Percentiles rank a stretch among this genome's conserved stretches.
Conservation (phyloP, 2,888 invertebrate species). For the Platycheirus albimanus region DNA sequence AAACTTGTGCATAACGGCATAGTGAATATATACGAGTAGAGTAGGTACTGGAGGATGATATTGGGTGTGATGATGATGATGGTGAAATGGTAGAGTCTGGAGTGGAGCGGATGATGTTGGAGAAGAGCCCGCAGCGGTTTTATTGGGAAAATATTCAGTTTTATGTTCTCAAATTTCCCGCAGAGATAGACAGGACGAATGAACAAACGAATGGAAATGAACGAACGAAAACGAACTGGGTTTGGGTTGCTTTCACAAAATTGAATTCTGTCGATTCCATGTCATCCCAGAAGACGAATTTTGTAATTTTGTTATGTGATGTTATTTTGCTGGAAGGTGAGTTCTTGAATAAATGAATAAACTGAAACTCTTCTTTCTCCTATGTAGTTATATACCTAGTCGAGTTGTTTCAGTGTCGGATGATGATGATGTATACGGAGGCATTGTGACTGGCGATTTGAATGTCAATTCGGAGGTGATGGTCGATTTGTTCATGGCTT, state of each 20-base stretch:
- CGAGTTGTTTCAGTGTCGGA: conserved; percentile 26
- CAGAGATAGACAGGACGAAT: conserved; percentile 24
- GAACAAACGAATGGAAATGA: too few species aligned
- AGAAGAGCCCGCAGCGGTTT: conserved; percentile 17
- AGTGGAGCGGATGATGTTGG: not conserved
- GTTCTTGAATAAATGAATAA: conserved; percentile 72
- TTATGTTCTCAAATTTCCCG: conserved; percentile 57
- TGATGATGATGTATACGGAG: not conserved
- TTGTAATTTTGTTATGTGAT: conserved; percentile 71
- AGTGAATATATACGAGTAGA: not conserved
- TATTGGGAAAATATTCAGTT: conserved; percentile 66
- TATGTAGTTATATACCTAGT: conserved; percentile 4
- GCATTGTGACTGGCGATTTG: conserved; percentile 9
- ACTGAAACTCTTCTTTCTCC: too few species aligned
- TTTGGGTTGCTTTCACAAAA: conserved; percentile 65
- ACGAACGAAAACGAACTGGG: conserved; percentile 5
- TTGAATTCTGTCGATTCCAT: conserved; percentile 74
- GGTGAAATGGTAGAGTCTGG: not conserved
- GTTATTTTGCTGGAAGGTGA: conserved; percentile 70
- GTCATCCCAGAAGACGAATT: conserved; percentile 74
- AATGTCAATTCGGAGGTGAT: conserved; percentile 26
- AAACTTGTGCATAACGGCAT: conserved; percentile 33
- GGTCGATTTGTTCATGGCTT: conserved; percentile 35
- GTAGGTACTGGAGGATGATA: not conserved
- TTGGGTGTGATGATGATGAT: too few species aligned